Base-by-base conservation (phyloP, 1,140 invertebrate species). In the Latrodectus geometricus region DNA sequence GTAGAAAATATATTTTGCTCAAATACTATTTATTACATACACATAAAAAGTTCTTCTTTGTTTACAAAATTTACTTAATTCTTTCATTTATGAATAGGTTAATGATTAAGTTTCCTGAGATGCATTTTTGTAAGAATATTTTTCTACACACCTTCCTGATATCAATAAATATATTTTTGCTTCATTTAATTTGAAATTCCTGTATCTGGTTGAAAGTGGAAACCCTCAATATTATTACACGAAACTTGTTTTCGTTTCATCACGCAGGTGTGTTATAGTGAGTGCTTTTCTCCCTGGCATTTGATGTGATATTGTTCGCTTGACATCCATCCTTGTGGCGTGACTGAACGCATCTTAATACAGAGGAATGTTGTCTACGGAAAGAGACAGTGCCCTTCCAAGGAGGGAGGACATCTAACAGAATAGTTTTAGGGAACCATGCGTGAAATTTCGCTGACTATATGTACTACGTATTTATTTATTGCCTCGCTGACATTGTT, bases 401-500 rank as follows among this genome's bases (percentile, higher is more conserved):
- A 68, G 61, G 50, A 68, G 69, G 80, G 72, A 68, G 50, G 21
- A 21, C n/a, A n/a, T 23, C 52, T 84, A 76, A 84, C 74, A 84
- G 82, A 84, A 84, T 84, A 75, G 56, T 84, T 84, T 84, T 75
- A 73, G 82, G 35, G 82, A 84, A 68, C 82, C 82, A 84, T 75
- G 52, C 82, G 82, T 84, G 82, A 84, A 84, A 84, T 76, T 84
- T 84, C 73, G 72, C 79, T 74, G n/a, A 69, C 66, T 20, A 82
- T 35, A 35, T 82, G 80, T 69, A 73, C n/a, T 17, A 72, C 20
- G 79, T 81, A 81, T 81, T 81, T 84, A 84, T 84, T 84, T 84
- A 84, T 84, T 75, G 76, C 82, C 73, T 76, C n/a, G 72, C 82
- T 84, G 72, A 84, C 82, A 84, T 84, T 84, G 82, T 84, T 76